Evolutionary conservation across 2,888 invertebrate species (phyloP).

Genomic region (Oasisia sp.): DNA sequence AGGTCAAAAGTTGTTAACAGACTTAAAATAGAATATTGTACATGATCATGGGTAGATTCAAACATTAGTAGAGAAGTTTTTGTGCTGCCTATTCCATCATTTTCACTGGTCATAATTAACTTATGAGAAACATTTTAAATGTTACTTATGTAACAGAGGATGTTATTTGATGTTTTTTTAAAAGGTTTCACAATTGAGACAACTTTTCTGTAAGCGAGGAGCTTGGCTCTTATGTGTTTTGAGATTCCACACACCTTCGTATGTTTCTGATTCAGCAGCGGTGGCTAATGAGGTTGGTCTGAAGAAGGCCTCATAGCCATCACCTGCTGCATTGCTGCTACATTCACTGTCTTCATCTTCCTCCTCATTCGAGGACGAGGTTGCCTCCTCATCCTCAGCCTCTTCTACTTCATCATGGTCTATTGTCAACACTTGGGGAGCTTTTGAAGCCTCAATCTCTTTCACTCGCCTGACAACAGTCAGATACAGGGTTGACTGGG

Average conservation of each 20-base stretch:
- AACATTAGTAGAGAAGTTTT: too few species aligned
- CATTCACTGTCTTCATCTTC: constrained; percentile 20
- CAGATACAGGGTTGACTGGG: too few species aligned
- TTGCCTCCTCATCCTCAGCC: constrained; percentile 29
- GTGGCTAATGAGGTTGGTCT: background rate
- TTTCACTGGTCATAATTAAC: too few species aligned
- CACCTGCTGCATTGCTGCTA: background rate
- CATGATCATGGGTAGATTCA: too few species aligned
- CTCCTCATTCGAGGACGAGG: constrained; percentile 8
- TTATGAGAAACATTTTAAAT: too few species aligned
- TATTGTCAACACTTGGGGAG: constrained; percentile 58
- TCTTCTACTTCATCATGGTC: constrained; percentile 52
- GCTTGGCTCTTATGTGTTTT: background rate
- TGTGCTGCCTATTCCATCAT: too few species aligned
- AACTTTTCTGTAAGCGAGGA: too few species aligned
- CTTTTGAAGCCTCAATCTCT: constrained; percentile 49
- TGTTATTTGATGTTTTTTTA: too few species aligned
- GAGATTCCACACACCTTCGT: background rate
- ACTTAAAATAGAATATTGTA: too few species aligned
- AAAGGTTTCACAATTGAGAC: too few species aligned
- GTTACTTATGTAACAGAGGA: too few species aligned
- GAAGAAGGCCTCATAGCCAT: background rate
- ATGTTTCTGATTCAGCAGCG: background rate
- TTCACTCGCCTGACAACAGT: constrained; percentile 48
- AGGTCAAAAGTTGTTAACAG: too few species aligned